These are phyloP conservation scores for Epirrhoe tristata DNA, from an alignment of 2,888 invertebrate genomes.

Conservation along the genomic window DNA sequence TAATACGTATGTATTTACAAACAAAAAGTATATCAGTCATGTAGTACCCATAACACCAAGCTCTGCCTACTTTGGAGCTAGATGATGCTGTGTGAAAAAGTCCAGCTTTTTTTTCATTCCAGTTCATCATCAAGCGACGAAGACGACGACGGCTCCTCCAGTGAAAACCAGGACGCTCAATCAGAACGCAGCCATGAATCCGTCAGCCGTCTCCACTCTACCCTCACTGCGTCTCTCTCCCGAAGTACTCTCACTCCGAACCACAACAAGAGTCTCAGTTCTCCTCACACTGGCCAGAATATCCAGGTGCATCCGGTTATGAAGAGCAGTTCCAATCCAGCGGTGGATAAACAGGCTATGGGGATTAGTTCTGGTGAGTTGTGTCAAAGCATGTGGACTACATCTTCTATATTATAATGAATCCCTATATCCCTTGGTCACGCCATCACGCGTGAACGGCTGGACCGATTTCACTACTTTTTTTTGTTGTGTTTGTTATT, in stretches of 20 bases:
- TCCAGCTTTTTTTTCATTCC: constrained; percentile 54
- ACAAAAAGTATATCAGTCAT: no score
- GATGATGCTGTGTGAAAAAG: no score
- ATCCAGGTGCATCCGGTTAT: constrained; percentile 78
- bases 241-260: constrained; percentile 65
- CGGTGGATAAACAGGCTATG: constrained; percentile 82
- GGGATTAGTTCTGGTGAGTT: constrained; percentile 75
- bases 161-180: constrained; percentile 77
- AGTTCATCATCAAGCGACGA: constrained; percentile 91
- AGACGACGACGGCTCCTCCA: constrained; percentile 84
- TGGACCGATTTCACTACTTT: no score
- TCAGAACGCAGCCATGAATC: constrained; percentile 75
- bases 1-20: no score
- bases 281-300: constrained; percentile 75
- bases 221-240: constrained; percentile 55
- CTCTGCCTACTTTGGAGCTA: no score
- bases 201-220: constrained; percentile 60
- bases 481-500: no score
- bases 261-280: constrained; percentile 77
- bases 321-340: constrained; percentile 81
- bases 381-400: no score
- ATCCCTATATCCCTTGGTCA: no score
- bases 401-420: no score
- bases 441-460: no score
- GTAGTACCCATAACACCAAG: no score